Evolutionary conservation across 2,113 vertebrate genomes (phyloP).

Genomic region (Proterorhinus semilunaris): DNA sequence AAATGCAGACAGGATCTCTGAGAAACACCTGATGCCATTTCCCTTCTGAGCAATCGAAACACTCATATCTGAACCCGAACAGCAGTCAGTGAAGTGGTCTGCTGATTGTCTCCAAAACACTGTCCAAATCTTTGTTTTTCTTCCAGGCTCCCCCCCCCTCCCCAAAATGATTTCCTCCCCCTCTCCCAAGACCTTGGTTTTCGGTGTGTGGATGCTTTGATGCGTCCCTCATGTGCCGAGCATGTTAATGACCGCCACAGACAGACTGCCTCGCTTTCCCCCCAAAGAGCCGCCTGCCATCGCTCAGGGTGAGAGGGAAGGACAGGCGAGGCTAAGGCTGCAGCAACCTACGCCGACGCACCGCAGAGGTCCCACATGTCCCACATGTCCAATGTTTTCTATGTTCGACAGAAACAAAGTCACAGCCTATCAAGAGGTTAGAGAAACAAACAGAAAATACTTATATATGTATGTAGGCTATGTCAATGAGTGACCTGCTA

Average conservation of each 20-base stretch:
- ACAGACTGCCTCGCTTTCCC: slow-evolving; percentile 62
- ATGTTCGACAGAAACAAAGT: no score
- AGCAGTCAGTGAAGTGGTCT: slow-evolving; percentile 44
- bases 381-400: not conserved
- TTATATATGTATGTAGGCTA: no score
- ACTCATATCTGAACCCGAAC: slow-evolving; percentile 38
- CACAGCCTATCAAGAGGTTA: no score
- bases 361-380: not conserved
- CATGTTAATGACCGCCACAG: slow-evolving; percentile 65
- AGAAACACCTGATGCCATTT: slow-evolving; percentile 41
- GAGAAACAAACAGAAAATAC: no score
- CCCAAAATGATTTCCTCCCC: slow-evolving; percentile 38
- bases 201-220: slow-evolving; percentile 54
- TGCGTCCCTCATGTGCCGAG: slow-evolving; percentile 49
- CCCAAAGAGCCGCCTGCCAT: slow-evolving; percentile 40
- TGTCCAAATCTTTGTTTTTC: slow-evolving; percentile 62
- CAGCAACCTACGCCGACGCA: not conserved
- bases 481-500: no score
- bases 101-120: slow-evolving; percentile 49
- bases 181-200: slow-evolving; percentile 47
- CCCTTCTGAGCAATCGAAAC: slow-evolving; percentile 20
- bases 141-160: slow-evolving; percentile 42
- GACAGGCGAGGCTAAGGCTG: slow-evolving; percentile 1
- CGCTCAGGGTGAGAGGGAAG: slow-evolving; percentile 33
- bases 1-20: no score